Base-by-base conservation (phyloP, 2,888 invertebrate species). In the Tachystola acroxantha region DNA sequence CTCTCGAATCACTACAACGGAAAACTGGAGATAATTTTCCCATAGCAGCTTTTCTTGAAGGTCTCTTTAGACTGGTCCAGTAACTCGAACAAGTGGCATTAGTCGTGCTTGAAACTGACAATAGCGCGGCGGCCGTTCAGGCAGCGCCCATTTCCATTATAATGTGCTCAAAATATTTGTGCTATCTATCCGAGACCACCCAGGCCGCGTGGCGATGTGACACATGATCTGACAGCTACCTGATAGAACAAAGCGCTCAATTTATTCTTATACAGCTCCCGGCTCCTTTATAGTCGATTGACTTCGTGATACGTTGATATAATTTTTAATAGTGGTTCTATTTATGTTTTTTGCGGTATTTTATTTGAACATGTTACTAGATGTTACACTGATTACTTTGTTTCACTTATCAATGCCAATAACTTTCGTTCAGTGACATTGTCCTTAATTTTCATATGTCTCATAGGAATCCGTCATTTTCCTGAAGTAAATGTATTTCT, bases 91-190 rank as follows among this genome's bases (percentile, higher is more conserved):
- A 65, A 56, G 64, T 53, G 56, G 56, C 69, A 80, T 82, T 82
- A 63, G 81, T 78, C 66, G 67, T 77, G 81, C 72, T 74, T 46
- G 39, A 43, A 39, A 36, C 47, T 46, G 50, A 85, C 84, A 85
- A 84, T 67, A 62, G 61, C 53, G 48, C 58, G 55, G 62, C 66
- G 58, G 66, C 58, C 62, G 64, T 56, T 57, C 68, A 66, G 57
- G 61, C 71, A 59, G 68, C 57, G 55, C 66, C 51, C 59, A 86
- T 86, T 85, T 71, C 71, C 82, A 86, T 86, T 64, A 84, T 77
- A 86, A 86, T 85, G 64, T 75, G 71, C 63, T 73, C 68, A 77
- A 79, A 78, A 79, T 80, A 70, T 78, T 75, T 76, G 67, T 78
- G 78, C 74, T 71, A 78, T 81, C 70, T 73, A 67, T 66, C 65